Base-by-base conservation (phyloP, 2,888 invertebrate species). In the Pseudococcus longispinus region DNA sequence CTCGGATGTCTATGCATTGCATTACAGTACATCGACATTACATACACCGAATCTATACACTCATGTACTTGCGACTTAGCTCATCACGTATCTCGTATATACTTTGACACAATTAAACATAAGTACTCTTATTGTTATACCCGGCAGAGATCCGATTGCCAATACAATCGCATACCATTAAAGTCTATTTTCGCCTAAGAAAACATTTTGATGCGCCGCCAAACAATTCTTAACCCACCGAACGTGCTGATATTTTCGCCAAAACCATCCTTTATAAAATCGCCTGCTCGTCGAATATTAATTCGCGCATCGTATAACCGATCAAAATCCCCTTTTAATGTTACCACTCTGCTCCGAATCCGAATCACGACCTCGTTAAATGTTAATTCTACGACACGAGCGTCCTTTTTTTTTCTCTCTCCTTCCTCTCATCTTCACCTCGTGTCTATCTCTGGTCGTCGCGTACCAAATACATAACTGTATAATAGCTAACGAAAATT, bases 201-300 rank as follows among this genome's bases (percentile, higher is more conserved):
- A 42, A 42, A 37, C 42, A 80, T 80, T 80, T 80, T 80, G 77
- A 80, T 80, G 32, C 77, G 77, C 20, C 77, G 77, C 77, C 77
- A 80, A 80, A 42, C 77, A 29, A 42, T 80, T 70, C 70, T 18
- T 70, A 70, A 70, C 70, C 70, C 70, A 29, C 13, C 26, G 77
- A 80, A 80, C 77, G 77, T 80, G 77, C 77, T 80, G 42, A 80
- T 42, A 80, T 80, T 80, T 80, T 80, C 77, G 70, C 70, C 70
- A 37, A 32, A 29, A 37, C 77, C 37, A 42, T 42, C 42, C 77
- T 80, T 29, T 18, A 23, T 60, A 15, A 70, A 26, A 29, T 70
- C 70, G 29, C 70, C 20, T n/a, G n/a, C n/a, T 70, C 29, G 70
- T 70, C 70, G 70, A 70, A 70, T 70, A 70, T 70, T 70, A 70